phyloP scores from a whole-genome alignment of 2,888 invertebrate genomes.

The Liodrosophila aerea region DNA sequence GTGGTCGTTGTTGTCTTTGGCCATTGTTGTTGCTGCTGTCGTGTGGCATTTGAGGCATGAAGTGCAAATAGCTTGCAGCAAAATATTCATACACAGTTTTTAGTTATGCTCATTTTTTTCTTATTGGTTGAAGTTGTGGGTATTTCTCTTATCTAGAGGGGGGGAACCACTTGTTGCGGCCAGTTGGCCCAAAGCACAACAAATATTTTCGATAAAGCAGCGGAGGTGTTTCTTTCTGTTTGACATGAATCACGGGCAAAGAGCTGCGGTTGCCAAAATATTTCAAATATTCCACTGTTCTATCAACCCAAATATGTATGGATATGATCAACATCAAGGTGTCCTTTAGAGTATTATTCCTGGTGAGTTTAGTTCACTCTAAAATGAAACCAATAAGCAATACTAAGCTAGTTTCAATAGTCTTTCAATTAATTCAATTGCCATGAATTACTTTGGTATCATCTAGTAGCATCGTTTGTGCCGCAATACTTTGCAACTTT shows the following conservation, averaged over 20 bases:
- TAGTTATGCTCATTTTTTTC: conserved; percentile 34
- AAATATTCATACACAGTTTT: conserved; percentile 70
- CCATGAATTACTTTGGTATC: too few species aligned
- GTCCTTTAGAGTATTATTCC: too few species aligned
- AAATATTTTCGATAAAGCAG: neutral
- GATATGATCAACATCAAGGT: too few species aligned
- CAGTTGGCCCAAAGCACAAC: conserved; percentile 9
- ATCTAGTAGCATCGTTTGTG: neutral
- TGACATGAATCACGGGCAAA: conserved; percentile 39
- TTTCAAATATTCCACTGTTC: too few species aligned
- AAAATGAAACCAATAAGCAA: too few species aligned
- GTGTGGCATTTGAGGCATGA: conserved; percentile 73
- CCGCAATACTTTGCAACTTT: neutral
- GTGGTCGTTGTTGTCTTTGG: conserved; percentile 42
- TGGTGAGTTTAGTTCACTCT: too few species aligned
- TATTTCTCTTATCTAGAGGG: conserved; percentile 15
- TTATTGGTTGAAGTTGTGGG: conserved; percentile 18
- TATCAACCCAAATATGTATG: too few species aligned
- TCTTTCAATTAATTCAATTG: too few species aligned
- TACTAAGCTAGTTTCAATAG: too few species aligned
- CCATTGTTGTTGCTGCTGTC: conserved; percentile 34
- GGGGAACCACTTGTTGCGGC: conserved; percentile 37
- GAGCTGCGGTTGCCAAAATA: conserved; percentile 7
- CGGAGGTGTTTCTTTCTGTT: conserved; percentile 5
- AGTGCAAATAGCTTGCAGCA: conserved; percentile 75